Percentiles rank a stretch among this genome's conserved stretches.
These are phyloP conservation scores for Lycopodina hypogea DNA, from an alignment of 37 sponge, comb jelly and placozoan genomes.

Conservation along the genomic window DNA sequence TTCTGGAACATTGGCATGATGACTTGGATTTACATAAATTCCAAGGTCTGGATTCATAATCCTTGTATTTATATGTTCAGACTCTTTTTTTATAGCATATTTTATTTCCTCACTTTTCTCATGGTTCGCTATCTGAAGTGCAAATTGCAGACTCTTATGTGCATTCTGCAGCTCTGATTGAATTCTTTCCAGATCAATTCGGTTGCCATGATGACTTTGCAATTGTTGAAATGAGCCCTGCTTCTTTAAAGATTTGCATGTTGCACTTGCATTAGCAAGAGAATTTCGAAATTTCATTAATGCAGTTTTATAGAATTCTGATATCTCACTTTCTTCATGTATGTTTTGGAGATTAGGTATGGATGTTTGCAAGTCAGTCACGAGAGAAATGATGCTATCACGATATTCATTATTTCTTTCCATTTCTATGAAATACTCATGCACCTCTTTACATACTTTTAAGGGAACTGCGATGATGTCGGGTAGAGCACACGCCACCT, in stretches of 20 bases:
- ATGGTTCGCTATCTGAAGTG: background rate
- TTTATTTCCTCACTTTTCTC: background rate
- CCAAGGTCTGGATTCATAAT: background rate
- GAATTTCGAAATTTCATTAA: background rate
- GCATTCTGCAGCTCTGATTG: background rate
- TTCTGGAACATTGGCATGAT: background rate
- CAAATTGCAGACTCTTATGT: background rate
- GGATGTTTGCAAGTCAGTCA: background rate
- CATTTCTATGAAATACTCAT: background rate
- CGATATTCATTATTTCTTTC: background rate
- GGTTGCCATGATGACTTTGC: background rate
- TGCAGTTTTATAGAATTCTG: background rate
- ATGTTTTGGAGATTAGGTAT: background rate
- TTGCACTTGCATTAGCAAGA: background rate
- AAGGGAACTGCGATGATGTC: too few relatives aligned
- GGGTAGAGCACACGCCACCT: too few relatives aligned
- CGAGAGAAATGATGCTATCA: background rate
- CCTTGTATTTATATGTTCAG: background rate
- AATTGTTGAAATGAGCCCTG: background rate
- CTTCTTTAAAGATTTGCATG: background rate
- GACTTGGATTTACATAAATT: background rate
- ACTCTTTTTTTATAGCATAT: background rate
- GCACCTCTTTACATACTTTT: background rate
- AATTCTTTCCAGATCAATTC: background rate
- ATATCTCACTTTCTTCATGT: background rate